Conservation (phyloP, 2,888 invertebrate species). For the Baccha elongata region DNA sequence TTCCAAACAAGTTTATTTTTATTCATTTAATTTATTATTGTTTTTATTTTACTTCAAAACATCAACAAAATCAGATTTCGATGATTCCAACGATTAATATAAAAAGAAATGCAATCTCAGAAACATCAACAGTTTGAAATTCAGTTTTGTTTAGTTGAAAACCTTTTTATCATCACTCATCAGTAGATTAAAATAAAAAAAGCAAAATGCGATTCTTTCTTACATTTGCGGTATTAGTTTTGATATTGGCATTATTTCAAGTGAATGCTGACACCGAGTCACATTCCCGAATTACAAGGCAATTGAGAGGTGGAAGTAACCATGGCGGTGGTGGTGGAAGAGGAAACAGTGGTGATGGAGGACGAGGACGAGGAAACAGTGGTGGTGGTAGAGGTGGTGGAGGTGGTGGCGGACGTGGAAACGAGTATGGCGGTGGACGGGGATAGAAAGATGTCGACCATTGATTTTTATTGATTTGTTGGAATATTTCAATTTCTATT, state of each 20-base stretch:
- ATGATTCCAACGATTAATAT: not conserved
- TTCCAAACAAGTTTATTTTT: too few species aligned
- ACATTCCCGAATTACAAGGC: conserved; percentile 12
- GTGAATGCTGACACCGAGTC: not conserved
- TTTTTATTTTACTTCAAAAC: too few species aligned
- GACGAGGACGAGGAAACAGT: not conserved
- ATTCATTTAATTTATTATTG: too few species aligned
- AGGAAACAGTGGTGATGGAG: not conserved
- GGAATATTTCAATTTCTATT: too few species aligned
- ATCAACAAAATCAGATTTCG: too few species aligned
- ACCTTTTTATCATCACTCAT: too few species aligned
- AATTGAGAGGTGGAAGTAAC: not conserved
- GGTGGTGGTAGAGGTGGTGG: not conserved
- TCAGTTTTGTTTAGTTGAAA: too few species aligned
- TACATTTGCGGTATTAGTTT: not conserved
- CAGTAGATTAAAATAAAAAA: too few species aligned
- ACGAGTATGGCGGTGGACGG: not conserved
- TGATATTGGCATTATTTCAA: conserved; percentile 38
- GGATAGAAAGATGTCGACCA: too few species aligned
- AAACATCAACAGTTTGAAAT: not conserved
- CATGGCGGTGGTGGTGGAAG: not conserved
- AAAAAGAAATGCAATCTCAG: conserved; percentile 1
- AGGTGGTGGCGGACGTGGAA: not conserved
- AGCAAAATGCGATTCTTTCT: not conserved
- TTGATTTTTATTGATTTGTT: not conserved